Percentiles rank a stretch among this genome's conserved stretches.
Conservation (phyloP, 2,888 invertebrate genomes). For the Merodon equestris region DNA sequence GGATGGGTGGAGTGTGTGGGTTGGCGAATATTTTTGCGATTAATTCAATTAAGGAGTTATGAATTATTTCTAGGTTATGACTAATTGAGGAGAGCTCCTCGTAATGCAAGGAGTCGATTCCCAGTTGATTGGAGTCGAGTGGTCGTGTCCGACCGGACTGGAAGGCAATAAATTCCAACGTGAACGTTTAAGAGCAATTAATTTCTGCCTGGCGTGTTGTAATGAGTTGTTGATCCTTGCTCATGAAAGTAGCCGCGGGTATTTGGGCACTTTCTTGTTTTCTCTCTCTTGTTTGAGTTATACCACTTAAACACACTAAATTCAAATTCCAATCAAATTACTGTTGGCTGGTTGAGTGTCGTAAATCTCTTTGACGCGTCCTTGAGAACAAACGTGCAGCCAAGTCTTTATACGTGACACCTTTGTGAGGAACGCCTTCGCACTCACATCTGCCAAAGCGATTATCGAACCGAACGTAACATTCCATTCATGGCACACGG, state of each 20-base stretch:
- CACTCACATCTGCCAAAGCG: conserved; percentile 50
- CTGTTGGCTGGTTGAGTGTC: background rate
- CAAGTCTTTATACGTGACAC: too few species aligned
- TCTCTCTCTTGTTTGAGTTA: conserved; percentile 12
- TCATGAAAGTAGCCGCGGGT: conserved; percentile 44
- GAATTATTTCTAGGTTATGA: conserved; percentile 67
- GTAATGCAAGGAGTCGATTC: background rate
- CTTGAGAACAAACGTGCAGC: conserved; percentile 1
- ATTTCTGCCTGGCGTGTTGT: conserved; percentile 63
- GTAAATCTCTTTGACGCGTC: background rate
- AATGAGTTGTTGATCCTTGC: conserved; percentile 65
- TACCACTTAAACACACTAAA: conserved; percentile 22
- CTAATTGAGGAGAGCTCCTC: conserved; percentile 55
- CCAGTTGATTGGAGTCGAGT: conserved; percentile 11
- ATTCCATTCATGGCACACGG: too few species aligned
- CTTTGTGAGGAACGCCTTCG: conserved; percentile 31
- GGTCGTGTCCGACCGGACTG: conserved; percentile 40
- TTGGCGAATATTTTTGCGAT: conserved; percentile 64
- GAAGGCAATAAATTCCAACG: conserved; percentile 64
- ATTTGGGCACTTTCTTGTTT: conserved; percentile 24
- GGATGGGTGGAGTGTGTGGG: too few species aligned
- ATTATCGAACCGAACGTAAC: conserved; percentile 24
- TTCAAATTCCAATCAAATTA: conserved; percentile 8
- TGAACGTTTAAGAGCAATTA: conserved; percentile 67
- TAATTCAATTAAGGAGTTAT: conserved; percentile 67